phyloP scores from a whole-genome alignment of 2,113 vertebrate species.

The Vulpes vulpes region DNA sequence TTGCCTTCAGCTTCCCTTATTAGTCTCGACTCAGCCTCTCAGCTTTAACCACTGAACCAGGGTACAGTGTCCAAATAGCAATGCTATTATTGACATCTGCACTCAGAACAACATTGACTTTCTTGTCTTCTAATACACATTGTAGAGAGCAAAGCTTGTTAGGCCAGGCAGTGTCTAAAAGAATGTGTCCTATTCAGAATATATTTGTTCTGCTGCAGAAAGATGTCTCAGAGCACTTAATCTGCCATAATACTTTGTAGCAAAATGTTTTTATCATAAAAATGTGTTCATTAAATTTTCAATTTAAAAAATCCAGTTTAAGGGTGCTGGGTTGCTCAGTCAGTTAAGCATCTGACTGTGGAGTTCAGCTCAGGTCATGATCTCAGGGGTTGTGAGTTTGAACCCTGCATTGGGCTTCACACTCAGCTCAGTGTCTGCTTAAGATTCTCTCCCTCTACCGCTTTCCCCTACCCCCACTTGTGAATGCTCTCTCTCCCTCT shows the following conservation, averaged over 20 bases:
- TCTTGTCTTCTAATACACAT: not conserved
- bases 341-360: not conserved
- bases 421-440: not conserved
- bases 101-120: not conserved
- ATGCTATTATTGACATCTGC: not conserved
- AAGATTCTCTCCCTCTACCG: not conserved
- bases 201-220: not conserved
- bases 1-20: not conserved
- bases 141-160: not conserved
- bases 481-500: not conserved
- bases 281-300: conserved; percentile 46
- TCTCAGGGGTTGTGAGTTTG: not conserved
- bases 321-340: not conserved
- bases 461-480: not conserved
- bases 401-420: not conserved
- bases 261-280: conserved; percentile 34
- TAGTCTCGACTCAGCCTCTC: not conserved
- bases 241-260: not conserved
- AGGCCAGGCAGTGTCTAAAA: not conserved
- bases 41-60: not conserved
- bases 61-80: not conserved
- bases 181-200: not conserved
- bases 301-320: not conserved
- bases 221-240: not conserved
- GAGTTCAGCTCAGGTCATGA: not conserved